A percentile compares a stretch with the other conserved stretches of the same genome.
Conservation (phyloP, 2,113 vertebrate species). For the Heterochromis multidens region DNA sequence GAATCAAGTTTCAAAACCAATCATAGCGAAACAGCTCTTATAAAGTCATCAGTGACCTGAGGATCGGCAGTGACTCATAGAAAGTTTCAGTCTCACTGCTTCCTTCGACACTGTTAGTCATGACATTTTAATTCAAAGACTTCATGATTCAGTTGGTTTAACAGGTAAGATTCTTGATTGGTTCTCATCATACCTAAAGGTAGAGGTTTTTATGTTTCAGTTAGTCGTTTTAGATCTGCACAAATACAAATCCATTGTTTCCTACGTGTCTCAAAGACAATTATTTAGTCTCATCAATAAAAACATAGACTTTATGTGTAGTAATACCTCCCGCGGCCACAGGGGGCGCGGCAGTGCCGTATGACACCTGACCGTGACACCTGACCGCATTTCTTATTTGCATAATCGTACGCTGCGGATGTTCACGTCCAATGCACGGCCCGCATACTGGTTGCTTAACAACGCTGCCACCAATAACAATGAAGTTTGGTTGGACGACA, state of each 20-base stretch:
- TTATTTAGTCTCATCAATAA: no score
- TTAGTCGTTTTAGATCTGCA: background rate
- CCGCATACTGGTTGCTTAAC: constrained; percentile 63
- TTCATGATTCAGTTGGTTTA: background rate
- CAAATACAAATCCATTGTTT: no score
- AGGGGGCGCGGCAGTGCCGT: background rate
- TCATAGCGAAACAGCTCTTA: background rate
- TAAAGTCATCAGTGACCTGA: background rate
- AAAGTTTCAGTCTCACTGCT: background rate
- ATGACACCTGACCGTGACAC: background rate
- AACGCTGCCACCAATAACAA: constrained; percentile 68
- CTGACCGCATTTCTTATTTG: constrained; percentile 32
- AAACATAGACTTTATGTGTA: background rate
- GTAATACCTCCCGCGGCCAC: background rate
- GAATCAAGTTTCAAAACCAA: background rate
- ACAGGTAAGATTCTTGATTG: background rate
- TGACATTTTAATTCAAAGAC: background rate
- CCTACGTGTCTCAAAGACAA: no score
- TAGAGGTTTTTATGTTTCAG: background rate
- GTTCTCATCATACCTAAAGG: background rate
- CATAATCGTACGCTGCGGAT: background rate
- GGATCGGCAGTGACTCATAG: background rate
- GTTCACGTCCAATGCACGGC: constrained; percentile 57
- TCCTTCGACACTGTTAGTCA: background rate
- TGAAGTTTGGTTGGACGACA: constrained; percentile 32